These are phyloP conservation scores for Mythimna loreyi DNA, from an alignment of 2,888 invertebrate species.

Conservation along the genomic window DNA sequence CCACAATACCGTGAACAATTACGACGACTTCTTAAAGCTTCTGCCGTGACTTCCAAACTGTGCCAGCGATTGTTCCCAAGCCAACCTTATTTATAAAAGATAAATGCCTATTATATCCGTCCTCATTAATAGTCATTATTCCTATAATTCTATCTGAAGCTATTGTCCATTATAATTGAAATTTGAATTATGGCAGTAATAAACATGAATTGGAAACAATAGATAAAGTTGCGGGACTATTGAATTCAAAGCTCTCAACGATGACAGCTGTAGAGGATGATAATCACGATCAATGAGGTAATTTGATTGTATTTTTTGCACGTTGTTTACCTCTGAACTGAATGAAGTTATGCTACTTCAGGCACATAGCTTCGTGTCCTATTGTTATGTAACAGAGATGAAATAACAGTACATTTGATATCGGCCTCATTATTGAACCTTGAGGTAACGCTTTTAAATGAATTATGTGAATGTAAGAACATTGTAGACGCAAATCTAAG, in stretches of 20 bases:
- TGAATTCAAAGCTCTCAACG: constrained; percentile 16
- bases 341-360: constrained; percentile 18
- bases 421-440: not conserved
- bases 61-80: constrained; percentile 62
- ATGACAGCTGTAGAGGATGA: constrained; percentile 34
- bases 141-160: constrained; percentile 42
- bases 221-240: constrained; percentile 12
- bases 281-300: constrained; percentile 50
- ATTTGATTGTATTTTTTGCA: constrained; percentile 37
- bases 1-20: constrained; percentile 29
- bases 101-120: constrained; percentile 51
- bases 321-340: constrained; percentile 22
- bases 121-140: constrained; percentile 57
- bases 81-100: constrained; percentile 58
- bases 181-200: constrained; percentile 51
- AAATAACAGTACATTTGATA: not conserved
- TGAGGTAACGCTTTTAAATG: not conserved
- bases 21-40: constrained; percentile 30
- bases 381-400: not conserved
- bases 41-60: constrained; percentile 58
- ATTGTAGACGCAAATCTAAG: no score
- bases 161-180: constrained; percentile 63
- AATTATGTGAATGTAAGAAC: no score
- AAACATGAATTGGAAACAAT: constrained; percentile 49
- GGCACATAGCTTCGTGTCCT: not conserved